Evolutionary conservation across 1,140 invertebrate genomes (phyloP).

Genomic region (Drosophila parvula): DNA sequence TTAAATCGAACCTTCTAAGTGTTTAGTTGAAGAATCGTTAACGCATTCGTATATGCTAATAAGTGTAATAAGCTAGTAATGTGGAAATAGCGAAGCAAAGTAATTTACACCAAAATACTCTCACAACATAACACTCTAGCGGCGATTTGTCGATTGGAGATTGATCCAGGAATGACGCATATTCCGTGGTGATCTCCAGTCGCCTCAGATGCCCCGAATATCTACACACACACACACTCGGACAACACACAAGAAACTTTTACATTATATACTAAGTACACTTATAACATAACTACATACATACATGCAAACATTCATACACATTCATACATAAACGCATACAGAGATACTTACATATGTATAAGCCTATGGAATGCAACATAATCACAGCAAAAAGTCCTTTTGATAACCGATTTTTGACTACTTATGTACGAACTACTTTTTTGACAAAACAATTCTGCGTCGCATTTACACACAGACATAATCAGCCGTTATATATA

Average conservation of each 20-base stretch:
- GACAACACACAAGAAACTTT: constrained; percentile 25
- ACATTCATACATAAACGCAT: constrained; percentile 47
- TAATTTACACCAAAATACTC: constrained; percentile 41
- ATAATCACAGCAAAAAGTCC: constrained; percentile 69
- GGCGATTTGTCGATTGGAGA: not conserved
- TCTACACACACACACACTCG: constrained; percentile 24
- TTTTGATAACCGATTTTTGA: constrained; percentile 75
- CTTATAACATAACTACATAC: constrained; percentile 47
- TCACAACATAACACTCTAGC: constrained; percentile 8
- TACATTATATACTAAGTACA: constrained; percentile 54
- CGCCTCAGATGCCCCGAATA: not conserved
- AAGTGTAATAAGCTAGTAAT: constrained; percentile 58
- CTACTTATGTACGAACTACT: constrained; percentile 54
- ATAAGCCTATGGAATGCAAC: constrained; percentile 76
- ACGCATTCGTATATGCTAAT: constrained; percentile 61
- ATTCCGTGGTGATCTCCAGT: not conserved
- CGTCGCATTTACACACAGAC: constrained; percentile 73
- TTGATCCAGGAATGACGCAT: not conserved
- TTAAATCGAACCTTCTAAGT: constrained; percentile 77
- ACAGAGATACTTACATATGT: constrained; percentile 55
- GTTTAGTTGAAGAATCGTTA: constrained; percentile 68
- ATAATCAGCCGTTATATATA: constrained; percentile 51
- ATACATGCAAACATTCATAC: constrained; percentile 45
- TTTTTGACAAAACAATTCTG: constrained; percentile 73
- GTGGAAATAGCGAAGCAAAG: constrained; percentile 31